A percentile compares a stretch with the other conserved stretches of the same genome.
Conservation (phyloP, 1,140 invertebrate genomes). For the Cotesia typhae region DNA sequence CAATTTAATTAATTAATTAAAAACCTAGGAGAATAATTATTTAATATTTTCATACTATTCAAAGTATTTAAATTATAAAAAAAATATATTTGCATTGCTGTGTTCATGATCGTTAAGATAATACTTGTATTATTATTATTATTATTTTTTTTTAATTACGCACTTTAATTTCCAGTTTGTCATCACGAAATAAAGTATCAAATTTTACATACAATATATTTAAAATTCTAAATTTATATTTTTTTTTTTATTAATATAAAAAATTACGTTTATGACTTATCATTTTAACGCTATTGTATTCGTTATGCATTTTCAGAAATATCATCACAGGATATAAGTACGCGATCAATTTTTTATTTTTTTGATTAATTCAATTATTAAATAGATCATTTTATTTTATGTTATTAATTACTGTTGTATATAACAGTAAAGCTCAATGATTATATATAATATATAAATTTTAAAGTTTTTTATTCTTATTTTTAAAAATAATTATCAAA, state of each 20-base stretch:
- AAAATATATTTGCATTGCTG: no score
- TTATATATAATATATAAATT: no score
- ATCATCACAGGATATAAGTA: constrained; percentile 60
- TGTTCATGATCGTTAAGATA: constrained; percentile 10
- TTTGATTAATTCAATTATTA: constrained; percentile 1
- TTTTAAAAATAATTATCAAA: no score
- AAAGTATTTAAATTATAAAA: no score
- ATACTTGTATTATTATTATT: constrained; percentile 41
- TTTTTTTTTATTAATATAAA: constrained; percentile 36
- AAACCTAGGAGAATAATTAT: no score
- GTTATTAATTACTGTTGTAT: background rate
- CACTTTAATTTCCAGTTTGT: constrained; percentile 34
- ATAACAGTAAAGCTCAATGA: background rate
- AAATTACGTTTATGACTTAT: constrained; percentile 27
- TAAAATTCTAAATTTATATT: no score
- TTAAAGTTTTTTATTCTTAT: no score
- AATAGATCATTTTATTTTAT: no score
- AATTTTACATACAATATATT: no score
- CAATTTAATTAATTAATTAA: no score
- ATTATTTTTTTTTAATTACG: constrained; percentile 56
- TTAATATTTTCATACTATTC: no score
- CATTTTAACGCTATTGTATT: background rate
- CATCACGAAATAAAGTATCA: no score
- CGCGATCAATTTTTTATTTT: constrained; percentile 40
- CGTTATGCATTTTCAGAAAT: constrained; percentile 38